Percentiles rank a stretch among this genome's conserved stretches.
These are phyloP conservation scores for Buceros bicornis DNA, from an alignment of 2,797 vertebrate species.

Conservation along the genomic window DNA sequence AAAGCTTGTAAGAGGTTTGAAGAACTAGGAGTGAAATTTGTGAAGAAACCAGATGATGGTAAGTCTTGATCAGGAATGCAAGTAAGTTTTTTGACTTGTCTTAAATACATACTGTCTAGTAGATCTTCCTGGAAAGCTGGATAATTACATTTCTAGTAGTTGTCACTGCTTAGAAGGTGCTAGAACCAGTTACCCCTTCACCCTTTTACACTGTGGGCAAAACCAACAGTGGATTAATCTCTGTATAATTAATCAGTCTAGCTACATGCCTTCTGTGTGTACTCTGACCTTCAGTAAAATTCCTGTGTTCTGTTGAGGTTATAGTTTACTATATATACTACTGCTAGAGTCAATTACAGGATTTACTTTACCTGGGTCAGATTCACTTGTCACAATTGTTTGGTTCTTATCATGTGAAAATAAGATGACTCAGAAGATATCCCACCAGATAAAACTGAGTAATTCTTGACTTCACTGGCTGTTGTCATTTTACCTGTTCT, in stretches of 20 bases:
- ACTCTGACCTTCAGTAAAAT: background rate
- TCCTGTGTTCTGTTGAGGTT: background rate
- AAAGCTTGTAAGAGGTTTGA: slow-evolving; percentile 94
- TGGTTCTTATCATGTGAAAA: background rate
- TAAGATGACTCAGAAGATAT: background rate
- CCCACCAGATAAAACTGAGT: background rate
- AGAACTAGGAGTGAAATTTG: slow-evolving; percentile 93
- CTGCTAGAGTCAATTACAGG: background rate
- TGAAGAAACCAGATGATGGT: slow-evolving; percentile 98
- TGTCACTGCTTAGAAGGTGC: background rate
- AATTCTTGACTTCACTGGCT: background rate
- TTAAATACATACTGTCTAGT: background rate
- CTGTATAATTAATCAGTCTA: background rate
- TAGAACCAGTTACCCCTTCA: background rate
- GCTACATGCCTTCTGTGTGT: background rate
- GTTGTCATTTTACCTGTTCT: background rate
- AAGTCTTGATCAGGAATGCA: slow-evolving; percentile 41
- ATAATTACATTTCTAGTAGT: background rate
- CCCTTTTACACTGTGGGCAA: background rate
- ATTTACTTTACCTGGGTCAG: background rate
- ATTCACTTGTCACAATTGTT: background rate
- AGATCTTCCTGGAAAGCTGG: background rate
- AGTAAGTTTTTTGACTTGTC: background rate
- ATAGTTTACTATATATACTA: background rate
- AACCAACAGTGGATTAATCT: background rate